Base-by-base conservation (phyloP, 1,140 invertebrate species). In the Ips typographus region DNA sequence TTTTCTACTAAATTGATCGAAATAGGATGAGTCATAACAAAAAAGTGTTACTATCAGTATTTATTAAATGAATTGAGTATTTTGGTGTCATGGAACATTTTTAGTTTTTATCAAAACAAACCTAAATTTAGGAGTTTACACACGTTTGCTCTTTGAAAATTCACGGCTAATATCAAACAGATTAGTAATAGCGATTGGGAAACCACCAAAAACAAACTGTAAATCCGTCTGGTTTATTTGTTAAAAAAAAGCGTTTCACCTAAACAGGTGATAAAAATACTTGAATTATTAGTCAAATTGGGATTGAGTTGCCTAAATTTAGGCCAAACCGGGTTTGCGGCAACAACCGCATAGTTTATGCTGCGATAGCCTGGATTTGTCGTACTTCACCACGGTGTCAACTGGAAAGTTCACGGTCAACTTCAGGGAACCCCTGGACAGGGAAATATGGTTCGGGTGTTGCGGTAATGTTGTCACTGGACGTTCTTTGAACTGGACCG, bases 381-480 rank as follows among this genome's bases (percentile, higher is more conserved):
- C 69, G 39, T 79, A 72, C 51, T 74, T 76, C 1, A 81, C 75
- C 37, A 66, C 62, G 3, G 77, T 77, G 60, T 80, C 74, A 1
- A 76, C 61, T 1, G 80, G 80, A 72, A 80, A 80, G 76, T 78
- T 79, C 2, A 81, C 76, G 1, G 74, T 73, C 4, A 81, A 72
- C 61, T 76, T 75, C 36, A 81, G 71, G 65, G 72, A 75, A 36
- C 79, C 79, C 40, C 75, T 75, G 38, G 68, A 75, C 38, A 81
- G 64, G 8, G 22, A 22, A 22, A 22, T 22, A 22, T 22, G 22
- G 22, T 47, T 47, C 44, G 44, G 4, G n/a, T 47, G n/a, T 47
- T 47, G 44, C 44, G 44, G n/a, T 47, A n/a, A 4, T 5, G 4
- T 4, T 47, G 44, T 47, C 4, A 4, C n/a, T 5, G 44, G 44